Conservation (phyloP, 2,888 invertebrate genomes). For the Rhagophthalmus giganteus region DNA sequence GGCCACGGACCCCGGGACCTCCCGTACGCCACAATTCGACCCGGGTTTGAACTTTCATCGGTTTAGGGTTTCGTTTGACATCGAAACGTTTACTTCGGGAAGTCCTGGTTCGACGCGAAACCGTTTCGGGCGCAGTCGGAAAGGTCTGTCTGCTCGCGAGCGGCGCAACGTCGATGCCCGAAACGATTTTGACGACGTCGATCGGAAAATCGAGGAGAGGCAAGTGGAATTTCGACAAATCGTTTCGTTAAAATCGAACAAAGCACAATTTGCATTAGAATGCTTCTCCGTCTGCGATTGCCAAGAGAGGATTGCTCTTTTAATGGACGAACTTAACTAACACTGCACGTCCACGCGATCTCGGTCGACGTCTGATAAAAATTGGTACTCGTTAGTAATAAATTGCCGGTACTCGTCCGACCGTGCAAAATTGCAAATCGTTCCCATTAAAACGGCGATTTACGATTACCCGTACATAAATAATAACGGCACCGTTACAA, state of each 20-base stretch:
- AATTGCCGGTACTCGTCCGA: slow-evolving; percentile 13
- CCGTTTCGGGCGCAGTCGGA: too few species aligned
- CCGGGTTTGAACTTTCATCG: slow-evolving; percentile 13
- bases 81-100: too few species aligned
- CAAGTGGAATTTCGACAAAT: slow-evolving; percentile 13
- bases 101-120: too few species aligned
- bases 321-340: slow-evolving; percentile 30
- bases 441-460: slow-evolving; percentile 1
- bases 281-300: slow-evolving; percentile 35
- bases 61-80: too few species aligned
- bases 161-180: too few species aligned
- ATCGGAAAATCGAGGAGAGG: too few species aligned
- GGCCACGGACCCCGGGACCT: slow-evolving; percentile 21
- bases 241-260: slow-evolving; percentile 29
- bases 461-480: slow-evolving; percentile 11
- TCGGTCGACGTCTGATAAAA: slow-evolving; percentile 23
- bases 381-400: too few species aligned
- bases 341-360: slow-evolving; percentile 26
- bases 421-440: slow-evolving; percentile 5
- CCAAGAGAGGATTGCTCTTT: slow-evolving; percentile 33
- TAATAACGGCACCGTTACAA: slow-evolving; percentile 24
- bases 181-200: too few species aligned
- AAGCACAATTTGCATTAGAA: slow-evolving; percentile 37
- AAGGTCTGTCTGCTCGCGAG: too few species aligned
- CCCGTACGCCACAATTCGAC: slow-evolving; percentile 20